Percentiles rank a stretch among this genome's conserved stretches.
Evolutionary conservation across 2,797 vertebrate species (phyloP).

Genomic region (Melanotaenia parkinsoni): DNA sequence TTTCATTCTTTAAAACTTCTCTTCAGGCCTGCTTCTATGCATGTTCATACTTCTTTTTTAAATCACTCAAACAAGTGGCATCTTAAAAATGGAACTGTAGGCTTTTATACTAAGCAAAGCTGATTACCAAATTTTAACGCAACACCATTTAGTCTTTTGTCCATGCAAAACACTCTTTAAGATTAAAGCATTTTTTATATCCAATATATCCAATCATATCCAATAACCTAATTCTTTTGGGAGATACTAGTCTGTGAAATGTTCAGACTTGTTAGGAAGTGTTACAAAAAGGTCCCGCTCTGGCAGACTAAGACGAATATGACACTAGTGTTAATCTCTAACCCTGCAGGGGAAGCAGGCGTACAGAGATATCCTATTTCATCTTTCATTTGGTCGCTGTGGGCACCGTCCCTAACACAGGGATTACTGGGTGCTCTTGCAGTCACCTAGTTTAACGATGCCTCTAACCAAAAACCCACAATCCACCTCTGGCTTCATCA

Average conservation of each 20-base stretch:
- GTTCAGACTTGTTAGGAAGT: conserved; percentile 66
- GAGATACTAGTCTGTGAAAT: conserved; percentile 25
- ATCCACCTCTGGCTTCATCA: conserved; percentile 81
- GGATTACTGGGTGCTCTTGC: conserved; percentile 72
- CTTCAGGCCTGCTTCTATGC: conserved; percentile 27
- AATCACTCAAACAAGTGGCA: conserved; percentile 50
- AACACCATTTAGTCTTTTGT: no score
- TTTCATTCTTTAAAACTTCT: conserved; percentile 44
- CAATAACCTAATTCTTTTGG: conserved; percentile 7
- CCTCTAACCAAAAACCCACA: conserved; percentile 70
- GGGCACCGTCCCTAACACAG: conserved; percentile 84
- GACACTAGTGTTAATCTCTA: conserved; percentile 95
- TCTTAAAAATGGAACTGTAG: conserved; percentile 36
- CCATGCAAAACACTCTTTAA: neutral
- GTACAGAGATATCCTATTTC: conserved; percentile 92
- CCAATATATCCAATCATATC: neutral
- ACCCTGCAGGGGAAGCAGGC: conserved; percentile 88
- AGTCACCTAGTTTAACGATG: conserved; percentile 70
- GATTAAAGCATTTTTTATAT: neutral
- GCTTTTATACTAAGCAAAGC: conserved; percentile 30
- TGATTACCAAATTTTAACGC: conserved; percentile 27
- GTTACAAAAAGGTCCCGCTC: conserved; percentile 64
- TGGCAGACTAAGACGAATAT: conserved; percentile 87
- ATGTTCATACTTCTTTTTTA: conserved; percentile 23
- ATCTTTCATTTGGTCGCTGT: conserved; percentile 92